These are phyloP conservation scores for Corydoras sp. DNA, from an alignment of 2,113 vertebrate species.

Conservation along the genomic window DNA sequence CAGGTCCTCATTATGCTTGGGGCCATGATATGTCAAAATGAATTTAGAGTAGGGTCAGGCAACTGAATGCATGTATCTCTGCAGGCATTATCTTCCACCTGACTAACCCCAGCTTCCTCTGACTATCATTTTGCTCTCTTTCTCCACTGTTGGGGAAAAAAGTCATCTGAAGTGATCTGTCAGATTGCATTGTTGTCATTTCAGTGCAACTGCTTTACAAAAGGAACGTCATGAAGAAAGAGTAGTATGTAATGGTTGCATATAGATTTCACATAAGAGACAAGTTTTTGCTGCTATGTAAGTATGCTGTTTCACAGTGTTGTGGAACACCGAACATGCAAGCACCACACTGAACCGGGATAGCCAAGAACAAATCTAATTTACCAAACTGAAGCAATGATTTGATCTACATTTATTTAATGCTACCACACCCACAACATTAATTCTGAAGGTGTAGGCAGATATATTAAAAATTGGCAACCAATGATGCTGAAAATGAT, in stretches of 20 bases:
- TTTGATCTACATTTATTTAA: too few relatives aligned
- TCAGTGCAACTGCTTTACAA: neutral
- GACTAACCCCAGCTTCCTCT: neutral
- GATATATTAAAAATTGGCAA: too few relatives aligned
- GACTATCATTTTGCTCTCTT: neutral
- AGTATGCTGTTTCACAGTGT: too few relatives aligned
- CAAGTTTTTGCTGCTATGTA: too few relatives aligned
- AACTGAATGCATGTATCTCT: neutral
- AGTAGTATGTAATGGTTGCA: neutral
- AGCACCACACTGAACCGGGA: too few relatives aligned
- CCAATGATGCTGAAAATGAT: too few relatives aligned
- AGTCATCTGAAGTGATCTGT: neutral
- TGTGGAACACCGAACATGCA: too few relatives aligned
- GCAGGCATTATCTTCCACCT: neutral
- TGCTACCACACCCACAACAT: too few relatives aligned
- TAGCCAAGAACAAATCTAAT: too few relatives aligned
- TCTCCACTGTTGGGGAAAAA: neutral
- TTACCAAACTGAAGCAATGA: too few relatives aligned
- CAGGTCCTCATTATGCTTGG: neutral
- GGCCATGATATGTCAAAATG: neutral
- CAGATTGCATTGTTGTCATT: neutral
- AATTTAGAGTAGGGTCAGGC: conserved; percentile 1
- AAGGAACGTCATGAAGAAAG: neutral
- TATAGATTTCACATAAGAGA: too few relatives aligned
- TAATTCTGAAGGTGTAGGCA: too few relatives aligned